Percentiles rank a stretch among this genome's conserved stretches.
Evolutionary conservation across 2,113 vertebrate species (phyloP).

Genomic region (Myxocyprinus asiaticus): DNA sequence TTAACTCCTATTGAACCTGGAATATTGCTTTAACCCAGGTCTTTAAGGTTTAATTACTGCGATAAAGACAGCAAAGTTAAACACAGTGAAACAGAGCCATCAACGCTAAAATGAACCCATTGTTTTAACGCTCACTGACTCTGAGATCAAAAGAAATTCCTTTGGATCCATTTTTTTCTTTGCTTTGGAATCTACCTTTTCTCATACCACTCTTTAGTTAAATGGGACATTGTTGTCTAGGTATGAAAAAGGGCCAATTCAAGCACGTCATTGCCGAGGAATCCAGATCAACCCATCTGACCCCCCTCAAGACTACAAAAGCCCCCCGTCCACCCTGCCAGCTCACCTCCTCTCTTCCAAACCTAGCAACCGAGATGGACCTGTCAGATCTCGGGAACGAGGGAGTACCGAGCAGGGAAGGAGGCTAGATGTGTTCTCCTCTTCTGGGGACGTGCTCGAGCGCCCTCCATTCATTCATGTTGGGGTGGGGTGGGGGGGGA

Average conservation of each 20-base stretch:
- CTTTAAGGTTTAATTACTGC: slow-evolving; percentile 44
- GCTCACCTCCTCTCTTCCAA: slow-evolving; percentile 7
- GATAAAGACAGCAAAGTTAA: slow-evolving; percentile 27
- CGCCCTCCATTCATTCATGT: background rate
- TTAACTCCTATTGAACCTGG: too few relatives aligned
- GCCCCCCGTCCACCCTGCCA: background rate
- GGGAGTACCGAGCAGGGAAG: slow-evolving; percentile 19
- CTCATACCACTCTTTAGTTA: slow-evolving; percentile 55
- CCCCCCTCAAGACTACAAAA: slow-evolving; percentile 25
- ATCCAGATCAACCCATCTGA: slow-evolving; percentile 42
- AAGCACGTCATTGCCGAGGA: slow-evolving; percentile 45
- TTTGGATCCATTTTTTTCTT: slow-evolving; percentile 34
- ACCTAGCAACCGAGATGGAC: slow-evolving; percentile 35
- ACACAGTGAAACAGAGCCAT: slow-evolving; percentile 44
- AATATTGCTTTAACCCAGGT: slow-evolving; percentile 12
- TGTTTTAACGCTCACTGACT: slow-evolving; percentile 42
- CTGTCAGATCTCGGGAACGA: slow-evolving; percentile 24
- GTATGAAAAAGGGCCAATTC: slow-evolving; percentile 38
- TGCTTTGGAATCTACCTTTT: slow-evolving; percentile 34
- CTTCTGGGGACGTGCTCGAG: slow-evolving; percentile 10
- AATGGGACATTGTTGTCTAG: slow-evolving; percentile 46
- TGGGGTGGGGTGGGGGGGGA: too few relatives aligned
- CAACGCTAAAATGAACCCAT: slow-evolving; percentile 48
- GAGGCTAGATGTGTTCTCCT: slow-evolving; percentile 25
- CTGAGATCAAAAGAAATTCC: slow-evolving; percentile 49